phyloP scores from a whole-genome alignment of 2,888 invertebrate species.

The Orthosia gothica region DNA sequence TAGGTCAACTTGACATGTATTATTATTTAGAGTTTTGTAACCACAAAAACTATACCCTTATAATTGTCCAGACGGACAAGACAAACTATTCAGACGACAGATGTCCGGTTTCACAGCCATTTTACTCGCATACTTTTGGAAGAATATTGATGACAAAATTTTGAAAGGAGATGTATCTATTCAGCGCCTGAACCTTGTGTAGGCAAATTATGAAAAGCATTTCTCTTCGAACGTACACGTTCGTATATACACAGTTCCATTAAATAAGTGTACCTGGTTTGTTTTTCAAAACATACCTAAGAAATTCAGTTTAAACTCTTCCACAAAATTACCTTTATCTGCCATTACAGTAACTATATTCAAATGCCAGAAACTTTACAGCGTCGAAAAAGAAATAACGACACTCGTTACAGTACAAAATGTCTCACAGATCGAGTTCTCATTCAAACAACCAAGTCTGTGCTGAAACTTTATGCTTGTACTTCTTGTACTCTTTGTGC shows the following conservation, averaged over 20 bases:
- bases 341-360: constrained; percentile 15
- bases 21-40: background rate
- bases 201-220: background rate
- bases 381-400: constrained; percentile 47
- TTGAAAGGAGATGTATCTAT: background rate
- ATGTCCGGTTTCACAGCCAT: no score
- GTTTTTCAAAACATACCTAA: background rate
- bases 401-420: constrained; percentile 42
- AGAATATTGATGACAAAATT: background rate
- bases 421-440: constrained; percentile 56
- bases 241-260: background rate
- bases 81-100: no score
- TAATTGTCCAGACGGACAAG: no score
- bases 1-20: background rate
- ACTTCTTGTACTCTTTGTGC: constrained; percentile 37
- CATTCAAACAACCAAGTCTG: constrained; percentile 57
- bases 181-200: background rate
- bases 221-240: background rate
- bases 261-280: background rate
- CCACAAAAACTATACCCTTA: background rate
- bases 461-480: constrained; percentile 57
- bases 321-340: constrained; percentile 20
- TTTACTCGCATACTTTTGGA: no score
- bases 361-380: constrained; percentile 39
- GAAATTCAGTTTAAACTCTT: constrained; percentile 10